Conservation (phyloP, 1,140 invertebrate species). For the Drosophila lacteicornis region DNA sequence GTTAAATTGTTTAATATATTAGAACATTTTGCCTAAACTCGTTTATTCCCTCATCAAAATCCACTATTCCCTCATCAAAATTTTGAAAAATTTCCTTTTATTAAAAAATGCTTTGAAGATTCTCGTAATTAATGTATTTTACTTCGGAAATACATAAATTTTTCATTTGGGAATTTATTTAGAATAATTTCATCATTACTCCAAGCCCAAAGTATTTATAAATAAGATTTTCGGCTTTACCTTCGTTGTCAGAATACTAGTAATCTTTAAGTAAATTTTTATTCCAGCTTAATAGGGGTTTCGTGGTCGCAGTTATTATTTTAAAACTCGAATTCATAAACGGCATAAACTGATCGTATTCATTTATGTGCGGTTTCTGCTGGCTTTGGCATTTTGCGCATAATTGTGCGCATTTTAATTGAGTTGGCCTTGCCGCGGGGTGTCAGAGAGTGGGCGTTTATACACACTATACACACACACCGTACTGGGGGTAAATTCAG, state of each 20-base stretch:
- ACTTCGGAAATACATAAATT: no score
- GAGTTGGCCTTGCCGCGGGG: conserved; percentile 55
- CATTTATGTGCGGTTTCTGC: conserved; percentile 41
- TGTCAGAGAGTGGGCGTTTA: conserved; percentile 1
- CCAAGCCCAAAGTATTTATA: background rate
- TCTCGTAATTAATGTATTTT: background rate
- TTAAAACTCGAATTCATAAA: background rate
- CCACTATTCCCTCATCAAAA: no score
- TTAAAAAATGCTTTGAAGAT: no score
- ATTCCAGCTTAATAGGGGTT: background rate
- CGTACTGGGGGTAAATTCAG: conserved; percentile 16
- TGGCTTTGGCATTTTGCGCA: conserved; percentile 65
- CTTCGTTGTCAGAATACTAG: no score
- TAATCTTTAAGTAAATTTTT: background rate
- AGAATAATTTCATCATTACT: background rate
- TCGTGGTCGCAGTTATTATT: background rate
- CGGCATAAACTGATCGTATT: conserved; percentile 28
- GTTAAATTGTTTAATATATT: background rate
- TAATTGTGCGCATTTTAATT: conserved; percentile 79
- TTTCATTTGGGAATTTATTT: background rate
- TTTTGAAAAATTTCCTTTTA: no score
- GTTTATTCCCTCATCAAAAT: background rate
- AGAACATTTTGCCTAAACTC: no score
- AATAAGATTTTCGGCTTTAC: no score
- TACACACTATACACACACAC: background rate